Percentiles rank a stretch among this genome's conserved stretches.
phyloP scores from a whole-genome alignment of 2,797 vertebrate genomes.

The Oryzias sinensis region DNA sequence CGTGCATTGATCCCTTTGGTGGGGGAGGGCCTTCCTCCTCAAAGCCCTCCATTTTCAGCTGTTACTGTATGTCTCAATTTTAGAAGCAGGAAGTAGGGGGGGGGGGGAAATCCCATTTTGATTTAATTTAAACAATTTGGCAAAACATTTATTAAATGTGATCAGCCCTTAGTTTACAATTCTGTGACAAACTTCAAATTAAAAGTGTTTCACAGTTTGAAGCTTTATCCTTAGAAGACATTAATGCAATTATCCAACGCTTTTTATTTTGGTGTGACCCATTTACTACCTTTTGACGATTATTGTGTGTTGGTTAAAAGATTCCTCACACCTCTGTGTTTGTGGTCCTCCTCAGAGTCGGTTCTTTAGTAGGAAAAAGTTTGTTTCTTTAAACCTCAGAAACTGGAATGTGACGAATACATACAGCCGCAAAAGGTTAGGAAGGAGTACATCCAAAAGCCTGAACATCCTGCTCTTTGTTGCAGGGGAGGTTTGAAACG shows the following conservation, averaged over 20 bases:
- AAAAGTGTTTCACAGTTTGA: no score
- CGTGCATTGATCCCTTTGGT: conserved; percentile 76
- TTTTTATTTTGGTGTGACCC: no score
- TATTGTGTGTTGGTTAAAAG: background rate
- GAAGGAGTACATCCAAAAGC: conserved; percentile 26
- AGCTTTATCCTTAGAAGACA: no score
- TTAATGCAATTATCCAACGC: no score
- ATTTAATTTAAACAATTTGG: background rate
- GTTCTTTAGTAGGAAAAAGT: background rate
- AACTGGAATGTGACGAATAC: conserved; percentile 13
- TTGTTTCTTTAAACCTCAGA: background rate
- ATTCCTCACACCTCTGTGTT: background rate
- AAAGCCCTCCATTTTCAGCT: conserved; percentile 67
- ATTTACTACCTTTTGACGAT: background rate
- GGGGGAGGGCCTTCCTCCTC: conserved; percentile 63
- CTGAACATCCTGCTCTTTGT: conserved; percentile 60
- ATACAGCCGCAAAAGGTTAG: conserved; percentile 32
- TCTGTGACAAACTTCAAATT: no score
- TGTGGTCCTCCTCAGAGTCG: background rate
- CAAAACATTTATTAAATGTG: no score
- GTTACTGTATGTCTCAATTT: conserved; percentile 73
- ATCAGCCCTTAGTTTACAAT: no score
- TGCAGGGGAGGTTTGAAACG: conserved; percentile 16
- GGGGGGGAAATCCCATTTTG: no score
- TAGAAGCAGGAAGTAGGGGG: conserved; percentile 57